Base-by-base conservation (phyloP, 2,113 vertebrate species). In the Hippocampus comes region DNA sequence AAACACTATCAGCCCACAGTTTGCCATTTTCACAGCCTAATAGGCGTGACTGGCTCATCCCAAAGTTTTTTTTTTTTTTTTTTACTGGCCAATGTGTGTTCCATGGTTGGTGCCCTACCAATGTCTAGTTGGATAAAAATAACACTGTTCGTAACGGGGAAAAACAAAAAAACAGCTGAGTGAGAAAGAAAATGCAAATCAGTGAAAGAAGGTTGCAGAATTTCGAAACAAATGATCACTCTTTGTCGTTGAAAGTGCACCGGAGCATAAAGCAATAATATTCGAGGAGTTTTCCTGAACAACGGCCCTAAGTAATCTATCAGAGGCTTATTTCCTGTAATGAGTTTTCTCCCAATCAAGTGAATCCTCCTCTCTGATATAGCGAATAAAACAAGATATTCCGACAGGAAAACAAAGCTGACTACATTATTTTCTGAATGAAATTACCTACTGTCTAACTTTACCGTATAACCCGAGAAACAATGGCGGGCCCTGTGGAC, bases 241-340 rank as follows among this genome's bases (percentile, higher is more conserved):
- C 81, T 81, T 68, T 64, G 83, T 77, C 77, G 76, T 79, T 75
- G 80, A 85, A 88, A 89, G 82, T 78, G 87, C 83, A 77, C 68
- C 42, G 71, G 74, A 83, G 86, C 86, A 81, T 76, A 89, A 89
- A 86, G 84, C 74, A 86, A 79, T 85, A 86, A 84, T 80, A 87
- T 83, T 80, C 55, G 51, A 75, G 34, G 73, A 71, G 84, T 89
- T 88, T 84, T 85, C 83, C 84, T 85, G 80, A 87, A 89, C 85
- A 90, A 89, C 89, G 90, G 85, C 87, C 87, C 84, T 80, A 77
- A 78, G 90, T 86, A 85, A 91, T 91, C 87, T 86, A 92, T 91
- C 89, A 91, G 86, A 89, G 74, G 71, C 86, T 85, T 87, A 85
- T 89, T 88, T 89, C 90, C 76, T 51, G 76, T 90, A 88, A 92